Percentiles rank a stretch among this genome's conserved stretches.
Evolutionary conservation across 2,888 invertebrate species (phyloP).

Genomic region (Ormyrus labotus): DNA sequence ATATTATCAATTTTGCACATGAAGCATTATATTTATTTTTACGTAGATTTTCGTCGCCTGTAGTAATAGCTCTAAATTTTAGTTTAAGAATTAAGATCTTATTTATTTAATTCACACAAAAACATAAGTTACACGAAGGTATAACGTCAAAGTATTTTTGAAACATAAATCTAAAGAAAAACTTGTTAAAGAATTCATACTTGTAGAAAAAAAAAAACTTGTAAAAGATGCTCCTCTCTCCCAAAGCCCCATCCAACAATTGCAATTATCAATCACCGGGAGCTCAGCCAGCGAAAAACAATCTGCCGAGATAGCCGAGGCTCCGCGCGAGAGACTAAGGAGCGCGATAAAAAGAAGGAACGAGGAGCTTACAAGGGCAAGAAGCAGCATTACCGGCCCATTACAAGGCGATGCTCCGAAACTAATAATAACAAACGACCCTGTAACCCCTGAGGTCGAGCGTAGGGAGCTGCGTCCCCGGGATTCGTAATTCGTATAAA

Average conservation of each 20-base stretch:
- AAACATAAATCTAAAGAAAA: too few relatives aligned
- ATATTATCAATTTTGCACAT: too few relatives aligned
- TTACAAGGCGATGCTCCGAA: slow-evolving; percentile 61
- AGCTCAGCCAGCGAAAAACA: slow-evolving; percentile 16
- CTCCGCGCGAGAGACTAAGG: not conserved
- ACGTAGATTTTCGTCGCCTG: too few relatives aligned
- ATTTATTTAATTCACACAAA: too few relatives aligned
- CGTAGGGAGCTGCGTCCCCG: slow-evolving; percentile 54
- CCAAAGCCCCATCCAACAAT: not conserved
- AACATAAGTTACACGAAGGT: too few relatives aligned
- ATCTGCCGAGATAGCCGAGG: not conserved
- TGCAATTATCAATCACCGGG: slow-evolving; percentile 27
- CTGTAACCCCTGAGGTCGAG: slow-evolving; percentile 61
- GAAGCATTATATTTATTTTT: too few relatives aligned
- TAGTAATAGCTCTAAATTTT: too few relatives aligned
- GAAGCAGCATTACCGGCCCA: slow-evolving; percentile 58
- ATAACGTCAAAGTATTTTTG: too few relatives aligned
- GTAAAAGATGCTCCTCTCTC: not conserved
- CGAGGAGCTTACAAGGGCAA: not conserved
- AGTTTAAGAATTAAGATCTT: too few relatives aligned
- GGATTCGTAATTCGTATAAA: slow-evolving; percentile 75
- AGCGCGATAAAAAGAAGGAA: not conserved
- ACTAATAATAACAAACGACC: slow-evolving; percentile 72
- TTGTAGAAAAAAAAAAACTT: too few relatives aligned
- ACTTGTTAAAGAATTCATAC: too few relatives aligned